Base-by-base conservation (phyloP, 2,888 invertebrate genomes). In the Euplagia quadripunctaria region DNA sequence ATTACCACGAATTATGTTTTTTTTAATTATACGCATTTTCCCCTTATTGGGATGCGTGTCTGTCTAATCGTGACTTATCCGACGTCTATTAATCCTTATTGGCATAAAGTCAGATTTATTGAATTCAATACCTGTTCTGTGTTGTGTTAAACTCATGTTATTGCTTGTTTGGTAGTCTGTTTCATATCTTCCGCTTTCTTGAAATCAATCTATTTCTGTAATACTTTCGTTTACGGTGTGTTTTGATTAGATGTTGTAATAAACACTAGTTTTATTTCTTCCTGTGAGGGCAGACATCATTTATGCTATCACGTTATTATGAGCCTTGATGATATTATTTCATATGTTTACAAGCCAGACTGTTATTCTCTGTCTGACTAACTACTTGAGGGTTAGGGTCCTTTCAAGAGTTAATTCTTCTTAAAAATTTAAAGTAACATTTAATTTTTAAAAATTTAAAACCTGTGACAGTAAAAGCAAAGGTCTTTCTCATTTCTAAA, bases 101-200 rank as follows among this genome's bases (percentile, higher is more conserved):
- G 61, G 61, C 61, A 61, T 46, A 7, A 20, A 70, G 41, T 58
- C 12, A 14, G 71, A 58, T 63, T 43, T 75, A 82, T 78, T 71
- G 31, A 51, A 14, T n/a, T 31, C 31, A 17, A 42, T 49, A 61
- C 69, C 68, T 31, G 64, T 49, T 17, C 70, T 70, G 70, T 51
- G 61, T 51, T 70, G 41, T 64, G 68, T 77, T 78, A 84, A 85
- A 81, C 81, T 85, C 85, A 81, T 82, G 85, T 79, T 73, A 76
- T 31, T 41, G 63, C 49, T 63, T 79, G 76, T 85, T 82, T 74
- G 77, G 81, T 79, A 79, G 85, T 86, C 91, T 91, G 91, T 84
- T 93, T 92, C 90, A 90, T 90, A 86, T 93, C 94, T 93, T 94
- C 94, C 94, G 93, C 91, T 89, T 93, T 91, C 92, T 89, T 88